Conservation (phyloP, 2,113 vertebrate genomes). For the Protobothrops flavoviridis region DNA sequence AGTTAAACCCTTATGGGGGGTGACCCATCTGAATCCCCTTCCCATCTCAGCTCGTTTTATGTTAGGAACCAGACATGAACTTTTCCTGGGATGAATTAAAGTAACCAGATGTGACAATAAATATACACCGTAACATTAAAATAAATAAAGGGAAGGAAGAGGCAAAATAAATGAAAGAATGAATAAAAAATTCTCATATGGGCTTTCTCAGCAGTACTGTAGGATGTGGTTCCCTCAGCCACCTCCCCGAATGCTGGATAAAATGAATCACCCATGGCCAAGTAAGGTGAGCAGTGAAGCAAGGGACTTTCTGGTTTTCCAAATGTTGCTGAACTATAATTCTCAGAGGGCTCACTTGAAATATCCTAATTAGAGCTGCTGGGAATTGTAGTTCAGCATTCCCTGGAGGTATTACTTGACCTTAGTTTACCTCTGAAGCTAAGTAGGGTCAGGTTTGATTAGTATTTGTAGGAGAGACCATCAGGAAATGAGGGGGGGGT, state of each 20-base stretch:
- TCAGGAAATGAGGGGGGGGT: not conserved
- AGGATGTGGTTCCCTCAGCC: not conserved
- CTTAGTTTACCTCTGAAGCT: not conserved
- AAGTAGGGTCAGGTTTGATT: not conserved
- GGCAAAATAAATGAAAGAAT: not conserved
- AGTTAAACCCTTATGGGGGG: not conserved
- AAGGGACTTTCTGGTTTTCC: not conserved
- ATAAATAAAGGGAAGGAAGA: not conserved
- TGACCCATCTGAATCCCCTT: not conserved
- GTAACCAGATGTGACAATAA: not conserved
- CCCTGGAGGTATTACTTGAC: not conserved
- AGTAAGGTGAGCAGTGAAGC: not conserved
- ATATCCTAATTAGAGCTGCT: not conserved
- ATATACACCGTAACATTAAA: not conserved
- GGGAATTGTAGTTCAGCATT: not conserved
- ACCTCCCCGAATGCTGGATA: not conserved
- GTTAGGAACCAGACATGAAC: not conserved
- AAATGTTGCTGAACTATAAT: not conserved
- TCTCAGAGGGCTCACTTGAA: not conserved
- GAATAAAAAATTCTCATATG: not conserved
- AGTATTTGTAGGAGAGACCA: not conserved
- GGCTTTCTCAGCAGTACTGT: not conserved
- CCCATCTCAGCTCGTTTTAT: not conserved
- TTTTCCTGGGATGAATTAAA: slow-evolving; percentile 25
- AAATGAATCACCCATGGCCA: not conserved